Base-by-base conservation (phyloP, 2,888 invertebrate species). In the Vannuccia rotundouncinata region DNA sequence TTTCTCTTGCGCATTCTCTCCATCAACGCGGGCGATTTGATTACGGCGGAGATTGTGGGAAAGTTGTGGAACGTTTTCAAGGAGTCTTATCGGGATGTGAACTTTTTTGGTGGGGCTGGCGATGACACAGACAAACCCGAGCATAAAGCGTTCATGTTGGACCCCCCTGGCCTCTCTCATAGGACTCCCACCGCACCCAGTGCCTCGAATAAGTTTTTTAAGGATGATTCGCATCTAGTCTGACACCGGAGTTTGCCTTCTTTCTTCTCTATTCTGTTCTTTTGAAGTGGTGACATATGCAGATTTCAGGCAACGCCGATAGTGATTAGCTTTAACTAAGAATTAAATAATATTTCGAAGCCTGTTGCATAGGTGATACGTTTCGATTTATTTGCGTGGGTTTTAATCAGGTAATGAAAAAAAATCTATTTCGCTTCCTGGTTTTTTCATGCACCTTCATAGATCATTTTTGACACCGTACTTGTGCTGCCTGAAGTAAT, bases 131-230 rank as follows among this genome's bases (percentile, higher is more conserved):
- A 66, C 66, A 66, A 66, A 66, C 66, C 66, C 2, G 66, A 66
- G 22, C 5, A 66, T 66, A 22, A 66, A 22, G 66, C 25, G 66
- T 66, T 66, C 66, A 17, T 5, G 2, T 27, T 66, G 66, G 66
- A 66, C 2, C 66, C 66, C 2, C 66, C 66, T 22, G 66, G 66
- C 2, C 25, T 66, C 2, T 5, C 66, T 5, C 66, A 66, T 27
- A 5, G 66, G 10, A 66, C 66, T 5, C 66, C 66, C 2, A 66
- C 66, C 66, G 66, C 66, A 66, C 66, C 66, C 66, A 66, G 66
- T 22, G 5, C 66, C 5, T 5, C 66, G 2, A 66, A 5, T 13
- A 66, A 66, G 22, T 66, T 66, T 27, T 66, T 66, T 27, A 66
- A 66, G 25, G 66, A 66, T 66, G 66, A 66, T 22, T 66, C 66